Evolutionary conservation across 2,797 vertebrate genomes (phyloP).

Genomic region (Xenopus petersii): DNA sequence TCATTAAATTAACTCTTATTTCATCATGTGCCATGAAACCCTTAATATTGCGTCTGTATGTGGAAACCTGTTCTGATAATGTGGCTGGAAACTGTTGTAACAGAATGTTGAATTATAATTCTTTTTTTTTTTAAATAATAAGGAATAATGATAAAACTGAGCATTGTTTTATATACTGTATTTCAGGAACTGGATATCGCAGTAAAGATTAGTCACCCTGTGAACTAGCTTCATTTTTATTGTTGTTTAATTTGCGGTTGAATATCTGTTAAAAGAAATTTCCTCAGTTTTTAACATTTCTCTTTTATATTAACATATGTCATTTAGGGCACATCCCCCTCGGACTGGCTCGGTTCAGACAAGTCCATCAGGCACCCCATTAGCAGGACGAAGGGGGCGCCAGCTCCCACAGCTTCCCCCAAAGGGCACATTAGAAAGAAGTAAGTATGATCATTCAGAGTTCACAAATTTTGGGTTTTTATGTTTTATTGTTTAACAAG

Average conservation of each 20-base stretch:
- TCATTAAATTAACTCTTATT: slow-evolving; percentile 35
- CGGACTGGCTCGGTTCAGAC: slow-evolving; percentile 93
- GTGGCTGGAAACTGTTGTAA: neutral
- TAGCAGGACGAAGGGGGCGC: slow-evolving; percentile 85
- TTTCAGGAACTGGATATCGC: too few relatives aligned
- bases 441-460: slow-evolving; percentile 67
- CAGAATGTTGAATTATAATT: too few relatives aligned
- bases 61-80: slow-evolving; percentile 21
- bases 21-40: slow-evolving; percentile 41
- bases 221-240: too few relatives aligned
- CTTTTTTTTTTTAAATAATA: too few relatives aligned
- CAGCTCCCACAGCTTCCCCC: slow-evolving; percentile 94
- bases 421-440: slow-evolving; percentile 88
- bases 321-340: slow-evolving; percentile 90
- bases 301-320: slow-evolving; percentile 62
- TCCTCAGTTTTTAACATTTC: slow-evolving; percentile 23
- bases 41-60: slow-evolving; percentile 27
- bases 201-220: too few relatives aligned
- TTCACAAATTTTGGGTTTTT: too few relatives aligned
- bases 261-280: too few relatives aligned
- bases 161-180: too few relatives aligned
- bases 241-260: too few relatives aligned
- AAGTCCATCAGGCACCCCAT: slow-evolving; percentile 90
- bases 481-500: too few relatives aligned
- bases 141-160: too few relatives aligned